These are phyloP conservation scores for Ptychodera flava DNA, from an alignment of 35 echinoderm and acorn worm genomes.

Conservation along the genomic window DNA sequence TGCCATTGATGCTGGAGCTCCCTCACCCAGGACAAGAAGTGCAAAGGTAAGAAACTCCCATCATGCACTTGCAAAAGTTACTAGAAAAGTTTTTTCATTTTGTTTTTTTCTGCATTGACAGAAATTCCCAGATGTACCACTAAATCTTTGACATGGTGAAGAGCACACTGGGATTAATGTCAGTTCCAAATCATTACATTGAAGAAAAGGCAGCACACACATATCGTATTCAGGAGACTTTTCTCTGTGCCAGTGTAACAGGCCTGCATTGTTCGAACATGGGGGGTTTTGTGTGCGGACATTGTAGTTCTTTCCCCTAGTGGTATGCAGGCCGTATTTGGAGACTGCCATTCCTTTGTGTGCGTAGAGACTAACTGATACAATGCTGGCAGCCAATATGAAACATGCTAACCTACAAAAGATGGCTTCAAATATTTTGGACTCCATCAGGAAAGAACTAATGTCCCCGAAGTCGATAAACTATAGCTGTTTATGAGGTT, in stretches of 20 bases:
- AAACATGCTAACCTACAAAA: neutral
- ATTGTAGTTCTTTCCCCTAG: neutral
- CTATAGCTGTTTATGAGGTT: no score
- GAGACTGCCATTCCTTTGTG: neutral
- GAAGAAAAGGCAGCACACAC: neutral
- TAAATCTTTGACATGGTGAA: neutral
- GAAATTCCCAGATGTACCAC: neutral
- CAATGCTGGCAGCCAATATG: neutral
- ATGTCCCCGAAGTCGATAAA: no score
- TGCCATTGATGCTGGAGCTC: conserved; percentile 63
- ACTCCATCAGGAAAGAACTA: no score
- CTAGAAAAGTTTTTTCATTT: no score
- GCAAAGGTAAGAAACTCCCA: conserved; percentile 56
- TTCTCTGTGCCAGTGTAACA: neutral
- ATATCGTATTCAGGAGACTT: neutral
- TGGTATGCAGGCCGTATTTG: neutral
- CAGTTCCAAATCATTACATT: no score
- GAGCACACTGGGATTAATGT: neutral
- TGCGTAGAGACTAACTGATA: neutral
- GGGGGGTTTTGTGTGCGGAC: neutral
- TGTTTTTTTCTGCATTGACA: neutral
- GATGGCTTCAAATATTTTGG: no score
- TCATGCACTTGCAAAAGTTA: neutral
- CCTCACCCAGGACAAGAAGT: conserved; percentile 42
- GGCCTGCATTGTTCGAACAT: neutral